Conservation (phyloP, 1,140 invertebrate species). For the Olivierus martensii region DNA sequence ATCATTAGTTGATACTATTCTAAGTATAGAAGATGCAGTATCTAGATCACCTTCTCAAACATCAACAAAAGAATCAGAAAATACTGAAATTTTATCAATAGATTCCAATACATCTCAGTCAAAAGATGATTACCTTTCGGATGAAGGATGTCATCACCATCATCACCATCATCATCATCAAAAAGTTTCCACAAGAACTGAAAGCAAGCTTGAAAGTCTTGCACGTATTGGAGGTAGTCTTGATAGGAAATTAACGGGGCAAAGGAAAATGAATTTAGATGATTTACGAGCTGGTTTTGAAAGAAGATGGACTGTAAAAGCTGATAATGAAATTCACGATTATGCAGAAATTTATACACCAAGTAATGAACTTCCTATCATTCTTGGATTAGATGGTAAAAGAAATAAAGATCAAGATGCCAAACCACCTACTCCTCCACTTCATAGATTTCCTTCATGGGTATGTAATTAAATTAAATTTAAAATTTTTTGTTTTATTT, state of each 20-base stretch:
- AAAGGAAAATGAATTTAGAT: constrained; percentile 15
- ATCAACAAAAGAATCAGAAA: too few species aligned
- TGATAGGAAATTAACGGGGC: constrained; percentile 15
- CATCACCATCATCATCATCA: background rate
- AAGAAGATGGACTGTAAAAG: constrained; percentile 11
- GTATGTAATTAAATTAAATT: constrained; percentile 11
- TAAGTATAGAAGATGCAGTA: too few species aligned
- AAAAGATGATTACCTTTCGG: too few species aligned
- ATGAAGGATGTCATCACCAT: background rate
- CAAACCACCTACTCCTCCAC: constrained; percentile 59
- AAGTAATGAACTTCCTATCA: constrained; percentile 51
- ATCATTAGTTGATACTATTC: too few species aligned
- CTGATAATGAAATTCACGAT: constrained; percentile 56
- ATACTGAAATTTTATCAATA: too few species aligned
- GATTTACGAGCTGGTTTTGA: constrained; percentile 11
- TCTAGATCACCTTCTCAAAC: too few species aligned
- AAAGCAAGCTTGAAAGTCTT: background rate
- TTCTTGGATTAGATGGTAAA: constrained; percentile 26
- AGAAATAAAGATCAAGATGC: constrained; percentile 27
- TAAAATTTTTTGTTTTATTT: background rate
- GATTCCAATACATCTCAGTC: too few species aligned
- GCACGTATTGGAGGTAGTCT: constrained; percentile 15
- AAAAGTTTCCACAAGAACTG: background rate
- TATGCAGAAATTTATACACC: constrained; percentile 91
- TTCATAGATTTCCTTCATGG: constrained; percentile 44